Conservation (phyloP, 2,888 invertebrate genomes). For the Yponomeuta plumbellus region DNA sequence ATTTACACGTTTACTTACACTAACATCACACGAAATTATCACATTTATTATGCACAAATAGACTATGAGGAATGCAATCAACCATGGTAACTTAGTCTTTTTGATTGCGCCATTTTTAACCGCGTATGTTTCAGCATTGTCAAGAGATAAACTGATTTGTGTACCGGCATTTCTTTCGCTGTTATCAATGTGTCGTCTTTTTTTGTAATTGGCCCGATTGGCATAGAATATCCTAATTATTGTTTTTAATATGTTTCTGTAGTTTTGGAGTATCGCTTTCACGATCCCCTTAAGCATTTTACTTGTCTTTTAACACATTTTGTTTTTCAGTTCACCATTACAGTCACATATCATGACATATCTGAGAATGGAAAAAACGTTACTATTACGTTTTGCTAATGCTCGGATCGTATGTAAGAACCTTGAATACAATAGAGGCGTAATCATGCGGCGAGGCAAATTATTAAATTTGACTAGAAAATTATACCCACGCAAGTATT, state of each 20-base stretch:
- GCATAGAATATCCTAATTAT: not conserved
- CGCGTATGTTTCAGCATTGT: slow-evolving; percentile 61
- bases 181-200: slow-evolving; percentile 25
- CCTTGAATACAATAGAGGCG: no score
- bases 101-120: slow-evolving; percentile 42
- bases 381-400: not conserved
- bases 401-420: not conserved
- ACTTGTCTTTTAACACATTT: slow-evolving; percentile 55
- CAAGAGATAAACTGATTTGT: slow-evolving; percentile 21
- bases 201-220: slow-evolving; percentile 38
- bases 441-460: no score
- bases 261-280: slow-evolving; percentile 56
- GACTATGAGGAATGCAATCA: slow-evolving; percentile 55
- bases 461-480: no score
- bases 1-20: slow-evolving; percentile 51
- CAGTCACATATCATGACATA: not conserved
- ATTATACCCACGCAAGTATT: no score
- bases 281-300: slow-evolving; percentile 70
- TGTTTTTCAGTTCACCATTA: slow-evolving; percentile 26
- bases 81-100: slow-evolving; percentile 35
- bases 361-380: not conserved
- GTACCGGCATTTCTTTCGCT: not conserved
- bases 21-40: slow-evolving; percentile 71
- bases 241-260: slow-evolving; percentile 37
- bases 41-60: slow-evolving; percentile 66